A percentile compares a stretch with the other conserved stretches of the same genome.
These are phyloP conservation scores for Aphrophora alni DNA, from an alignment of 2,888 invertebrate species.

Conservation along the genomic window DNA sequence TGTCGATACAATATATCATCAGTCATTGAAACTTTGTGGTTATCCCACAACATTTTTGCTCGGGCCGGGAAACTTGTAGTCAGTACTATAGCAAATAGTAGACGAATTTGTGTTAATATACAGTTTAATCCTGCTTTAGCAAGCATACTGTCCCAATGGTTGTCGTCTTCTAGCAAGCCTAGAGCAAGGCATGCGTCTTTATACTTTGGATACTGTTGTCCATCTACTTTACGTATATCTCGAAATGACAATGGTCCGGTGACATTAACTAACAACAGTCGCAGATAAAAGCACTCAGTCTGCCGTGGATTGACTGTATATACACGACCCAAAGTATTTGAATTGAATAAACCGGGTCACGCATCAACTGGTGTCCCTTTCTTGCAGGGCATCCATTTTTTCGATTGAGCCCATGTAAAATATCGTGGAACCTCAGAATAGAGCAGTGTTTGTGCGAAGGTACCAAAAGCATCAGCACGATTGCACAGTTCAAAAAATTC, in stretches of 20 bases:
- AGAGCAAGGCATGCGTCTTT: conserved; percentile 55
- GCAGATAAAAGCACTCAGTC: conserved; percentile 48
- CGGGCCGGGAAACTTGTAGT: conserved; percentile 49
- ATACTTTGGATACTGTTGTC: conserved; percentile 52
- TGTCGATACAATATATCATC: background rate
- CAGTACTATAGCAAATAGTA: conserved; percentile 49
- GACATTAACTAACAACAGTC: conserved; percentile 48
- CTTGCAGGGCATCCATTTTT: no score
- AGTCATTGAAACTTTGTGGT: conserved; percentile 48
- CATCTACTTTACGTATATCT: conserved; percentile 54
- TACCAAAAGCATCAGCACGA: conserved; percentile 26
- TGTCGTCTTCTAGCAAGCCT: conserved; percentile 53
- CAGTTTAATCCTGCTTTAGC: conserved; percentile 43
- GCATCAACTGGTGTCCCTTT: no score
- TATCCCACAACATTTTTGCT: conserved; percentile 48
- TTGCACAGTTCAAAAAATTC: conserved; percentile 48
- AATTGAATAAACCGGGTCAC: conserved; percentile 28
- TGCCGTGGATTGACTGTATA: conserved; percentile 50
- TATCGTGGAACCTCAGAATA: conserved; percentile 46
- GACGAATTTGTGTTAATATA: conserved; percentile 42
- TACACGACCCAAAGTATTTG: conserved; percentile 46
- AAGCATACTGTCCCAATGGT: conserved; percentile 50
- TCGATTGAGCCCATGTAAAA: conserved; percentile 44
- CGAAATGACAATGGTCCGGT: conserved; percentile 51
- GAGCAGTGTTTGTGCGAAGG: conserved; percentile 44